Conservation (phyloP, 2,888 invertebrate genomes). For the Criorhina ranunculi region DNA sequence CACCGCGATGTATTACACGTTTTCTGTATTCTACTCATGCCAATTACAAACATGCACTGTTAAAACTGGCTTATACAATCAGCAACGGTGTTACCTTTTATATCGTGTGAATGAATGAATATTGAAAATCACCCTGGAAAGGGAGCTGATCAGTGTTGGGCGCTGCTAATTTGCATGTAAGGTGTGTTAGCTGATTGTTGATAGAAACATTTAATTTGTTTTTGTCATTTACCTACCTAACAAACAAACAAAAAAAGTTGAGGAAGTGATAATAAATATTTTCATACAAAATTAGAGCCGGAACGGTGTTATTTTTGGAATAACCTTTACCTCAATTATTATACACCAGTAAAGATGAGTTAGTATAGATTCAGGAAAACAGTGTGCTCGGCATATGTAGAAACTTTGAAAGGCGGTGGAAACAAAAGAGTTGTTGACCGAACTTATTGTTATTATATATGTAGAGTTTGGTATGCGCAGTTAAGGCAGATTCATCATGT, state of each 20-base stretch:
- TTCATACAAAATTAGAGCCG: background rate
- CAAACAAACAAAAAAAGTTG: background rate
- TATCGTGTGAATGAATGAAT: slow-evolving; percentile 46
- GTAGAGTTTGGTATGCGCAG: too few species aligned
- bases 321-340: slow-evolving; percentile 6
- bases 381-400: background rate
- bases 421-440: slow-evolving; percentile 36
- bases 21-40: slow-evolving; percentile 37
- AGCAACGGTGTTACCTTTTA: slow-evolving; percentile 13
- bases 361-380: background rate
- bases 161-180: slow-evolving; percentile 38
- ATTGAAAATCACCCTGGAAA: slow-evolving; percentile 18
- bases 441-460: background rate
- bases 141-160: slow-evolving; percentile 20
- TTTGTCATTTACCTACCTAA: too few species aligned
- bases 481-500: too few species aligned
- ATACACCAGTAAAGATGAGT: background rate
- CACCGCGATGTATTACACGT: slow-evolving; percentile 41
- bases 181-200: slow-evolving; percentile 9
- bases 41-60: slow-evolving; percentile 34
- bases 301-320: slow-evolving; percentile 8
- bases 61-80: slow-evolving; percentile 5
- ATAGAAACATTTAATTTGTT: background rate
- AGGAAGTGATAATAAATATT: background rate
- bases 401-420: background rate